Evolutionary conservation across 2,113 vertebrate genomes (phyloP).

Genomic region (Larimichthys crocea): DNA sequence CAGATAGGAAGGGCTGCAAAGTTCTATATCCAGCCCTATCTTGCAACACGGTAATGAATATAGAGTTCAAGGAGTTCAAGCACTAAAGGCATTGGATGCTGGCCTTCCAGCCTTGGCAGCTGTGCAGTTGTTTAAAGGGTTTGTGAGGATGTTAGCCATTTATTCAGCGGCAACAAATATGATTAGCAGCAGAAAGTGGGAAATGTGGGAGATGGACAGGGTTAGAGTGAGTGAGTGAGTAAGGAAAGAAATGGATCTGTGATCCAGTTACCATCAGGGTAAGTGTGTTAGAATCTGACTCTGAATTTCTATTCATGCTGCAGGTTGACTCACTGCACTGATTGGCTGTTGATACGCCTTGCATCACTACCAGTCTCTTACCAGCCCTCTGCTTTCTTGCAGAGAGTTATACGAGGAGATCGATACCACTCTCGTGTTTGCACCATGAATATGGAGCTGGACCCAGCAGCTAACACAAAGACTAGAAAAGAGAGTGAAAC

Average conservation of each 20-base stretch:
- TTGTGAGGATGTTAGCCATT: slow-evolving; percentile 40
- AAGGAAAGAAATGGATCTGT: slow-evolving; percentile 46
- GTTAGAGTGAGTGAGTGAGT: slow-evolving; percentile 30
- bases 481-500: not conserved
- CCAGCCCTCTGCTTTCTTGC: not conserved
- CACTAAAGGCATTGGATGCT: not conserved
- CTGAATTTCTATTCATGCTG: slow-evolving; percentile 23
- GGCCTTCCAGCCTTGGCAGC: not conserved
- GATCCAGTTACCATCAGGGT: slow-evolving; percentile 49
- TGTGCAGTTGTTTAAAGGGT: slow-evolving; percentile 28
- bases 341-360: slow-evolving; percentile 12
- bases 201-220: slow-evolving; percentile 43
- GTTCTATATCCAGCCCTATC: not conserved
- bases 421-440: not conserved
- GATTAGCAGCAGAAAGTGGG: slow-evolving; percentile 47
- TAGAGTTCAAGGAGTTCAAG: not conserved
- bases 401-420: not conserved
- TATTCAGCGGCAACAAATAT: slow-evolving; percentile 53
- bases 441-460: not conserved
- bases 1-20: slow-evolving; percentile 11
- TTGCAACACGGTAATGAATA: slow-evolving; percentile 17
- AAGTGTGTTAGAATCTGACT: slow-evolving; percentile 47
- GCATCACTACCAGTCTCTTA: not conserved
- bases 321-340: slow-evolving; percentile 5
- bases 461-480: not conserved